A percentile compares a stretch with the other conserved stretches of the same genome.
Conservation (phyloP, 2,888 invertebrate species). For the Xanthorhoe spadicearia region DNA sequence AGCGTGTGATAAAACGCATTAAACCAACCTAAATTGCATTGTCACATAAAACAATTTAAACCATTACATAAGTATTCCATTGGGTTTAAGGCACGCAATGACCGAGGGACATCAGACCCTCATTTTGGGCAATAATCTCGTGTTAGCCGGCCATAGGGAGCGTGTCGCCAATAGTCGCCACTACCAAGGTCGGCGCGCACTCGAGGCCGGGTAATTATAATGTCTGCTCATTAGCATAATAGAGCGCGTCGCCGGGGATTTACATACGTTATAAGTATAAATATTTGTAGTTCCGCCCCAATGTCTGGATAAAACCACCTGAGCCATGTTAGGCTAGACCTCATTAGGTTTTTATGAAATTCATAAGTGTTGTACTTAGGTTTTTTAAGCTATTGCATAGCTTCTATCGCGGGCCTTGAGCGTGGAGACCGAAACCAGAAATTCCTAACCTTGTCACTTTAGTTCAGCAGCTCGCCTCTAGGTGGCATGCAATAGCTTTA, state of each 20-base stretch:
- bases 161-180: conserved; percentile 13
- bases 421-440: too few species aligned
- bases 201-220: conserved; percentile 19
- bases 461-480: too few species aligned
- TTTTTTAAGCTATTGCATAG: too few species aligned
- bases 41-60: not conserved
- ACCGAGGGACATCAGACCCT: not conserved
- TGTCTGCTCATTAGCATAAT: conserved; percentile 25
- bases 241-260: conserved; percentile 10
- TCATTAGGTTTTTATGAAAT: not conserved
- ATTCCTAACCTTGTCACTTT: too few species aligned
- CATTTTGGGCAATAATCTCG: not conserved
- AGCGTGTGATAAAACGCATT: too few species aligned
- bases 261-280: not conserved
- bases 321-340: not conserved
- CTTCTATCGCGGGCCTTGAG: too few species aligned
- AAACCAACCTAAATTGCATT: not conserved
- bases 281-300: not conserved
- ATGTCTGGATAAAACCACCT: not conserved
- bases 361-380: not conserved
- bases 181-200: conserved; percentile 16
- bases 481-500: too few species aligned
- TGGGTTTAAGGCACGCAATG: too few species aligned
- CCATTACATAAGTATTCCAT: not conserved
- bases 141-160: not conserved